Base-by-base conservation (phyloP, 2,888 invertebrate species). In the Boloria euphrosyne region DNA sequence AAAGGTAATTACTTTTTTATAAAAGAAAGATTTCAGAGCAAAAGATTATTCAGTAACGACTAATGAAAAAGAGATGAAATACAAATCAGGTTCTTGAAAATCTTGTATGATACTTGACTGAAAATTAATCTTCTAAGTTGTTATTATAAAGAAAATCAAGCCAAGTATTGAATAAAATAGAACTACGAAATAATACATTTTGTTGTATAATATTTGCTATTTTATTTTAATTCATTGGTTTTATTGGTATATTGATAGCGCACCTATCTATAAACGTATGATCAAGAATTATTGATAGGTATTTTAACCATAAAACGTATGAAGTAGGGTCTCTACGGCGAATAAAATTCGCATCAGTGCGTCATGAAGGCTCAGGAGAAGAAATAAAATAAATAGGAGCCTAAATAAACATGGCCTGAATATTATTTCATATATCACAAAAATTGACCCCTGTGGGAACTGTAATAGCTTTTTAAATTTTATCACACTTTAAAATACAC, bases 381-480 rank as follows among this genome's bases (percentile, higher is more conserved):
- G 31, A 50, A 59, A 49, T 59, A 38, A 50, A 50, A 59, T 38
- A 59, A 50, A 59, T 59, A 59, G 17, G 38, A 59, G 4, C 59
- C 59, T 59, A 59, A 59, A 18, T 59, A 59, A 59, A 59, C 59
- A 59, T 50, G 18, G 10, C 14, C 14, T 49, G 50, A 49, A 50
- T 49, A 50, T 59, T 38, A 49, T 59, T 49, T 49, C 38, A 38
- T 50, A 38, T 49, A 59, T 38, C 17, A 38, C 38, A 38, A 50
- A 49, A 27, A 17, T 49, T 13, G 50, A 31, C 13, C 49, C 14
- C 49, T 38, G 59, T 49, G 59, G 59, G 50, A 38, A 10, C 17
- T 2, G 49, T 38, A 49, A 49, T 38, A 18, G 50, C 49, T 1
- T 38, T 49, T 59, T 59, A 59, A 59, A 49, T 49, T 18, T 49